A percentile compares a stretch with the other conserved stretches of the same genome.
These are phyloP conservation scores for Chloroclystis v-ata DNA, from an alignment of 2,888 invertebrate genomes.

Conservation along the genomic window DNA sequence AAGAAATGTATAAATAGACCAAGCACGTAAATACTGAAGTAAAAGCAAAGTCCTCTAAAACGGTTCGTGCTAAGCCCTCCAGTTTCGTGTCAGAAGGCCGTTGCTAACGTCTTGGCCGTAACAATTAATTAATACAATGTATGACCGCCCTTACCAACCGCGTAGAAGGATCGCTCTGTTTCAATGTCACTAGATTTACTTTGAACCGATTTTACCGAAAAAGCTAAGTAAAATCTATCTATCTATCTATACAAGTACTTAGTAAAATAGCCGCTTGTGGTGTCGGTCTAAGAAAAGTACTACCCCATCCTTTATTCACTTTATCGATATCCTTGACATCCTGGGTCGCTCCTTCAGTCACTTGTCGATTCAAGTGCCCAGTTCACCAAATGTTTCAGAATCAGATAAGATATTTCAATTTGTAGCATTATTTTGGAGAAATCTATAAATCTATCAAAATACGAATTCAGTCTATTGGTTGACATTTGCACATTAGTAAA, in stretches of 20 bases:
- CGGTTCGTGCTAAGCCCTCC: conserved; percentile 1
- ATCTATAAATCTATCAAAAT: conserved; percentile 3
- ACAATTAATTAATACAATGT: conserved; percentile 74
- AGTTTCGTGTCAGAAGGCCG: conserved; percentile 58
- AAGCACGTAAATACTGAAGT: not conserved
- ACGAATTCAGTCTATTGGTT: conserved; percentile 1
- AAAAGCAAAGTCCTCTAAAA: not conserved
- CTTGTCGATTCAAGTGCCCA: too few species aligned
- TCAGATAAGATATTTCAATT: not conserved
- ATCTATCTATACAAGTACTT: too few species aligned
- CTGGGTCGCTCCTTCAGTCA: too few species aligned
- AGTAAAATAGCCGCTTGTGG: too few species aligned
- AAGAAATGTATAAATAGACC: too few species aligned
- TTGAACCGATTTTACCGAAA: too few species aligned
- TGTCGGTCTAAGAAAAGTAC: too few species aligned
- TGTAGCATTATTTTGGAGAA: not conserved
- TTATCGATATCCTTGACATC: too few species aligned
- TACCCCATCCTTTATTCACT: too few species aligned
- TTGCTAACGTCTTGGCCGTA: conserved; percentile 57
- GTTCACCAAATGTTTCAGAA: not conserved
- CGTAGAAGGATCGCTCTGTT: conserved; percentile 29
- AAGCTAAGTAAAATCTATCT: too few species aligned
- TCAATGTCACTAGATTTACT: conserved; percentile 41
- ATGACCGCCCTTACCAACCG: conserved; percentile 34
- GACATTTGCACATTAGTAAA: conserved; percentile 9